Conservation (phyloP, 2,113 vertebrate species). For the Upupa epops region DNA sequence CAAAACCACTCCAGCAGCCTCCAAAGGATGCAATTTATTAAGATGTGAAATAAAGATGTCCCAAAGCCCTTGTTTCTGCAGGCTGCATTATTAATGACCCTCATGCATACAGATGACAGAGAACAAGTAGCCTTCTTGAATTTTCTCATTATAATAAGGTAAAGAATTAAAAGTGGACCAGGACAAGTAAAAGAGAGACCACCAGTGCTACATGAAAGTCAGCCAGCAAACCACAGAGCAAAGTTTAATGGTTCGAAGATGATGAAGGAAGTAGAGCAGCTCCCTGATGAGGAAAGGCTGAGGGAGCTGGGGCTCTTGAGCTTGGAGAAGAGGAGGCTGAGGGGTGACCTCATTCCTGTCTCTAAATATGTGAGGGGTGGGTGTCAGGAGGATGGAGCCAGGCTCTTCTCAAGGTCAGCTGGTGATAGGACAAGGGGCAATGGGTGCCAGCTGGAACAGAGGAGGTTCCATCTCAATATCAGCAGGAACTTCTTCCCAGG, state of each 20-base stretch:
- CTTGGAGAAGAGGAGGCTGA: no score
- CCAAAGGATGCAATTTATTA: conserved; percentile 20
- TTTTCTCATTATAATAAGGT: not conserved
- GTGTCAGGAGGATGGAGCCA: no score
- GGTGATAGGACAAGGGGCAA: no score
- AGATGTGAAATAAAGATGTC: not conserved
- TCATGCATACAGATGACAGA: not conserved
- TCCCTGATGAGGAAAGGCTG: no score
- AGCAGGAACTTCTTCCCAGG: no score
- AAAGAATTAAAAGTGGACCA: not conserved
- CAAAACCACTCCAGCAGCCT: not conserved
- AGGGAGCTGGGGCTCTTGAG: no score
- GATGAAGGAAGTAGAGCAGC: no score
- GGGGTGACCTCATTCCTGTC: no score
- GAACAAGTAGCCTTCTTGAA: not conserved
- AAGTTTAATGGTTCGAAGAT: not conserved
- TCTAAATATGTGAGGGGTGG: no score
- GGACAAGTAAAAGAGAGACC: not conserved
- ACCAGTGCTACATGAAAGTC: fast-evolving
- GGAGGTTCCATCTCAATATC: no score
- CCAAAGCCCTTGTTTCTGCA: conserved; percentile 1
- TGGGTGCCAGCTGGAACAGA: no score
- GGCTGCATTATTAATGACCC: not conserved
- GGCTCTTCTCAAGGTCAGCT: no score
- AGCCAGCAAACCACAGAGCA: not conserved